Evolutionary conservation across 2,888 invertebrate genomes (phyloP).

Genomic region (Cataglyphis altisquamis): DNA sequence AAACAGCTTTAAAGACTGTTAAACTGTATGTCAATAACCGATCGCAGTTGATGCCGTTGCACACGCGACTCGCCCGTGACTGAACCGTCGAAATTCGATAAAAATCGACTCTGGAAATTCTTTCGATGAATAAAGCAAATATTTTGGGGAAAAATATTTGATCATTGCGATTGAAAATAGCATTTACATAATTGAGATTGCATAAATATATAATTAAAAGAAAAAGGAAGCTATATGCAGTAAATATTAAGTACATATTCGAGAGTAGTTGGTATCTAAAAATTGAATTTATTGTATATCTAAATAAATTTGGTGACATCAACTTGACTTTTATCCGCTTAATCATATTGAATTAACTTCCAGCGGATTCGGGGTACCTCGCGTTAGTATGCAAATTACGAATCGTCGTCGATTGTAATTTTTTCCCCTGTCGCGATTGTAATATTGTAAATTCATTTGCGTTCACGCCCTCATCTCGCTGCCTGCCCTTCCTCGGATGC

Average conservation of each 20-base stretch:
- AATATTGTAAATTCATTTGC: slow-evolving; percentile 49
- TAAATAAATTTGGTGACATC: background rate
- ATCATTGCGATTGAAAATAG: background rate
- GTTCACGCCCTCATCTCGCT: slow-evolving; percentile 33
- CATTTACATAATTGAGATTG: background rate
- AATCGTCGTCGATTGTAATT: slow-evolving; percentile 20
- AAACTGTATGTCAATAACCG: slow-evolving; percentile 74
- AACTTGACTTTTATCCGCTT: background rate
- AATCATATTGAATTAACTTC: slow-evolving; percentile 6
- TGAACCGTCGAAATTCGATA: background rate
- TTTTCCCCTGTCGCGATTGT: slow-evolving; percentile 1
- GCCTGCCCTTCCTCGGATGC: slow-evolving; percentile 51
- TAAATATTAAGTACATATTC: background rate
- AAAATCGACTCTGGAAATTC: background rate
- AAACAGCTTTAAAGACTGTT: slow-evolving; percentile 69
- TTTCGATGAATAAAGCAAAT: background rate
- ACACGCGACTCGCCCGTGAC: slow-evolving; percentile 59
- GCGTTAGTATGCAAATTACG: slow-evolving; percentile 32
- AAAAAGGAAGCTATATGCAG: background rate
- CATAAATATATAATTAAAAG: background rate
- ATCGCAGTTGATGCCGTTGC: slow-evolving; percentile 58
- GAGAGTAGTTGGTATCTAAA: background rate
- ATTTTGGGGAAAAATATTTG: background rate
- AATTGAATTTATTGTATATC: background rate
- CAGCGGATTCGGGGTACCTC: background rate